Evolutionary conservation across 1,140 invertebrate species (phyloP).

Genomic region (Heliothis virescens): DNA sequence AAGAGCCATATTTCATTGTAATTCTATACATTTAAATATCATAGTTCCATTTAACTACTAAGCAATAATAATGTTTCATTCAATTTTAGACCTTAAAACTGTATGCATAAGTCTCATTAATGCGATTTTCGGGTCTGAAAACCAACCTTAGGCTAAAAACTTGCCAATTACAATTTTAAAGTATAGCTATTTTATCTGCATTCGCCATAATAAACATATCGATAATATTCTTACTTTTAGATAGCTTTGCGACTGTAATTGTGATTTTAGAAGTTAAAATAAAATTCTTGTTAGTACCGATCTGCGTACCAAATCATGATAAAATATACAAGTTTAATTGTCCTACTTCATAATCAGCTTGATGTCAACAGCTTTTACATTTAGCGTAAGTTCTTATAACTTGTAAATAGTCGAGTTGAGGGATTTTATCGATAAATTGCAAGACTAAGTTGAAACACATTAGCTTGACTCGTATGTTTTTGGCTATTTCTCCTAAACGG

Average conservation of each 20-base stretch:
- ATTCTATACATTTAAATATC: background rate
- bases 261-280: background rate
- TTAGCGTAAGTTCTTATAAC: constrained; percentile 1
- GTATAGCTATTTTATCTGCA: constrained; percentile 2
- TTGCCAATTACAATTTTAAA: constrained; percentile 30
- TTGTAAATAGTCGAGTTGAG: constrained; percentile 4
- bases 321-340: background rate
- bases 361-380: background rate
- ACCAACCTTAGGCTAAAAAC: background rate
- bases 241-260: background rate
- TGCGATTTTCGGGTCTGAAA: background rate
- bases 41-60: background rate
- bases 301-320: background rate
- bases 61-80: constrained; percentile 4
- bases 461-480: too few species aligned
- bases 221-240: background rate
- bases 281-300: background rate
- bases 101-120: background rate
- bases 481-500: too few species aligned
- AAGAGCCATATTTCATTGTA: constrained; percentile 24
- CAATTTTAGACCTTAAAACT: background rate
- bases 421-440: background rate
- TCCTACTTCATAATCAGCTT: background rate
- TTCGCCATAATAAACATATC: constrained; percentile 13
- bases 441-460: background rate